These are phyloP conservation scores for Calidris pygmaea DNA, from an alignment of 2,113 vertebrate genomes.

Conservation along the genomic window DNA sequence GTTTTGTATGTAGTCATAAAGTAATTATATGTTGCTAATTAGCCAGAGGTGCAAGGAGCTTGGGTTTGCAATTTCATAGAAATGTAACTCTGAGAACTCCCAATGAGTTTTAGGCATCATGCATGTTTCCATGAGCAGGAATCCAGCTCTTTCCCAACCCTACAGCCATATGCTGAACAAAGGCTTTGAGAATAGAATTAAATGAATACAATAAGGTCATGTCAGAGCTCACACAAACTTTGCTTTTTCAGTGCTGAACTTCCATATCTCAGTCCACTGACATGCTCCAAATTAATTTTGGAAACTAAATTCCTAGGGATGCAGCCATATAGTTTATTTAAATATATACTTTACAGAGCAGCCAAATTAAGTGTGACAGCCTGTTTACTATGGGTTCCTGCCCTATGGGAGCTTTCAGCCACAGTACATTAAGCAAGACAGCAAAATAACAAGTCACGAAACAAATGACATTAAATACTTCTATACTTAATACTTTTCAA, in stretches of 20 bases:
- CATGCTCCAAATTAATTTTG: not conserved
- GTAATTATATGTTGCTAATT: not conserved
- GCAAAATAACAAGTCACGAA: not conserved
- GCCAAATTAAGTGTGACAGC: conserved; percentile 26
- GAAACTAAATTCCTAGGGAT: not conserved
- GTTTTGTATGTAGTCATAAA: not conserved
- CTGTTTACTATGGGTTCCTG: conserved; percentile 30
- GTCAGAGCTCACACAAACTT: not conserved
- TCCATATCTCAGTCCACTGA: not conserved
- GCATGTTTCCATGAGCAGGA: not conserved
- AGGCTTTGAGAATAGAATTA: not conserved
- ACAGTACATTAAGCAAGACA: conserved; percentile 9
- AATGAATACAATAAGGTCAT: not conserved
- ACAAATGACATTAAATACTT: not conserved
- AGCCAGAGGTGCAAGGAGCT: not conserved
- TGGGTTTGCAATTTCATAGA: not conserved
- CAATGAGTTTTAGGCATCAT: not conserved
- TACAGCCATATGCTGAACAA: not conserved
- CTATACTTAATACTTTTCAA: not conserved
- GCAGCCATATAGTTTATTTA: not conserved
- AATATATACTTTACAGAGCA: not conserved
- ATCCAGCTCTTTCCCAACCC: not conserved
- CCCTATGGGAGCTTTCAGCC: conserved; percentile 36
- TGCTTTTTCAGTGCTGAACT: not conserved
- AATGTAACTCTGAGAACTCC: not conserved